Evolutionary conservation across 2,113 vertebrate genomes (phyloP), one percentile per base, ranked within the genome.

Genomic region (Thunnus maccoyii): DNA sequence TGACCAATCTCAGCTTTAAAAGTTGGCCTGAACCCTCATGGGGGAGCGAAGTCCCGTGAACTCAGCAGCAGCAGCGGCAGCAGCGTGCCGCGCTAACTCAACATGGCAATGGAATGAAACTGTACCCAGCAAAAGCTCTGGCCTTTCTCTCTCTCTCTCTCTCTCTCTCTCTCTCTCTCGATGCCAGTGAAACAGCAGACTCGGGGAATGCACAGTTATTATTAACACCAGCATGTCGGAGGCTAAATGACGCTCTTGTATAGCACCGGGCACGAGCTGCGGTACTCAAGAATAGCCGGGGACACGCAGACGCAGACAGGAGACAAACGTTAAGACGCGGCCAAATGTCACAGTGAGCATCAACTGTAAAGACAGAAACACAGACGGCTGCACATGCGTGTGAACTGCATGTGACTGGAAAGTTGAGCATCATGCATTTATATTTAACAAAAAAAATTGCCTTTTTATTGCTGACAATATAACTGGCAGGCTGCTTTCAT

Each of bases 121-220:
- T 22, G 87, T 65, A 88, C 48, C 86, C 84, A 8, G 69, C 75
- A 30, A 30, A 62, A 67, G 78, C 81, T 79, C 76, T 50, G 81
- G 79, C 61, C 57, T 63, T 2, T 55, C 62, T 87, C 68, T 48
- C 13, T 69, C n/a, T 48, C 13, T 69, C n/a, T 22, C 22, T 22
- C 22, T 22, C 22, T 22, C 22, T 22, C 22, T 22, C 57, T 63
- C 1, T 55, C 62, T 87, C 68, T 48, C 13, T 69, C n/a, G 16
- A 50, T 79, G 76, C 85, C 85, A 81, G 74, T 52, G 76, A 86
- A 90, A 88, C 77, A 80, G 84, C 82, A 90, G 83, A 87, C 76
- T 64, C 1, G 32, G 70, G 78, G 85, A 91, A 91, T 86, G 84
- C 83, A 80, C 80, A 75, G 88, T 90, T 91, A 90, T 88, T 86